A percentile compares a stretch with the other conserved stretches of the same genome.
These are phyloP conservation scores for Drosophila guanche DNA, from an alignment of 1,140 invertebrate genomes.

Conservation along the genomic window DNA sequence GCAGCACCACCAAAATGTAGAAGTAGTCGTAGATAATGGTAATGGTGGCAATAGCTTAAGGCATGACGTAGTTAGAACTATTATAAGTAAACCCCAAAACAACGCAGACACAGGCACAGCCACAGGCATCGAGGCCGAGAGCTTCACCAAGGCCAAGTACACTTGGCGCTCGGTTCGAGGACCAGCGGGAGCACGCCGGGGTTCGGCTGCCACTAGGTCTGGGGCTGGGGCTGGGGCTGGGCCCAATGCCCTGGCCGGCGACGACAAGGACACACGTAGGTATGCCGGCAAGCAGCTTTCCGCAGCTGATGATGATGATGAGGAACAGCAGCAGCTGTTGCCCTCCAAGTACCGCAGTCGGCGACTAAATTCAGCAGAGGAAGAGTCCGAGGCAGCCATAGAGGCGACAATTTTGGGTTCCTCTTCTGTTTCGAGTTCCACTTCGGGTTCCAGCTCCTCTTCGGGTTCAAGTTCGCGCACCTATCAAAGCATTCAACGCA, in stretches of 20 bases:
- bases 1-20: slow-evolving; percentile 44
- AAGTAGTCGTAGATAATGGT: slow-evolving; percentile 62
- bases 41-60: slow-evolving; percentile 76
- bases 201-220: slow-evolving; percentile 15
- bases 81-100: slow-evolving; percentile 56
- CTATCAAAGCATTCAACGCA: slow-evolving; percentile 46
- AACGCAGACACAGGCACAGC: not conserved
- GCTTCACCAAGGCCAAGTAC: slow-evolving; percentile 30
- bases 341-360: slow-evolving; percentile 43
- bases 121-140: slow-evolving; percentile 19
- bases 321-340: not conserved
- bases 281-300: slow-evolving; percentile 70
- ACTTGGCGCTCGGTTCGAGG: slow-evolving; percentile 41
- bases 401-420: not conserved
- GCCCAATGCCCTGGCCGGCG: slow-evolving; percentile 32
- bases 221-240: no score
- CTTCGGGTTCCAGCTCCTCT: not conserved
- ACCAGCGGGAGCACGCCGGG: slow-evolving; percentile 1
- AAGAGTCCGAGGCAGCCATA: slow-evolving; percentile 29
- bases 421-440: not conserved
- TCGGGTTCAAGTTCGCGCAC: slow-evolving; percentile 11
- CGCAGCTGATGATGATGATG: slow-evolving; percentile 13
- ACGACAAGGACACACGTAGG: slow-evolving; percentile 61
- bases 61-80: slow-evolving; percentile 76
- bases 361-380: slow-evolving; percentile 48